phyloP scores from a whole-genome alignment of 2,113 vertebrate genomes.

The Cercocebus atys region DNA sequence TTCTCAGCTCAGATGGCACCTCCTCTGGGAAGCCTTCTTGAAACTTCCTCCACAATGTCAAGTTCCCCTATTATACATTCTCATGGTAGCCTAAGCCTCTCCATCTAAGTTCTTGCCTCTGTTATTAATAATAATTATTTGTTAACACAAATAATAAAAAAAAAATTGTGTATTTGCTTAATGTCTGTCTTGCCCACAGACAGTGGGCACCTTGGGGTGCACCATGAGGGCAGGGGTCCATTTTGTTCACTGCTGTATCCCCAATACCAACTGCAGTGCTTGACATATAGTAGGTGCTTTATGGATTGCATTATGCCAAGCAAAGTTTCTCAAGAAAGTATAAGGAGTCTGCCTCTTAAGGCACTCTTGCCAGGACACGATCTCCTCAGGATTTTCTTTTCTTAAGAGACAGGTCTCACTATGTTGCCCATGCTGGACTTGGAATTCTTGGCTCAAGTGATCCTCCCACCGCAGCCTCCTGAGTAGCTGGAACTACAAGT shows the following conservation, averaged over 20 bases:
- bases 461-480: neutral
- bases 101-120: neutral
- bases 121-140: neutral
- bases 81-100: neutral
- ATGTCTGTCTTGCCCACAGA: neutral
- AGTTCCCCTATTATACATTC: neutral
- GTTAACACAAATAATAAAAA: too few relatives aligned
- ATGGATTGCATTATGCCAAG: neutral
- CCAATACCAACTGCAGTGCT: accelerated
- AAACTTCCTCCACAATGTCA: neutral
- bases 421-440: neutral
- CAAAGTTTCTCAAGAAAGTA: neutral
- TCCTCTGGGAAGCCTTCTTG: neutral
- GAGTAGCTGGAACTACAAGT: neutral
- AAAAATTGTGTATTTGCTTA: neutral
- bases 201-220: accelerated
- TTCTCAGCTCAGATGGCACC: neutral
- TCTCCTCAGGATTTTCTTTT: neutral
- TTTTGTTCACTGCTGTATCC: neutral
- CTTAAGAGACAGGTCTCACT: neutral
- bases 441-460: too few relatives aligned
- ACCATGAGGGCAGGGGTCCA: neutral
- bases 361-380: neutral
- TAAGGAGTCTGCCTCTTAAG: neutral
- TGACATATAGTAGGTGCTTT: neutral